phyloP scores from a whole-genome alignment of 2,888 invertebrate genomes.

The Caenorhabditis wallacei region DNA sequence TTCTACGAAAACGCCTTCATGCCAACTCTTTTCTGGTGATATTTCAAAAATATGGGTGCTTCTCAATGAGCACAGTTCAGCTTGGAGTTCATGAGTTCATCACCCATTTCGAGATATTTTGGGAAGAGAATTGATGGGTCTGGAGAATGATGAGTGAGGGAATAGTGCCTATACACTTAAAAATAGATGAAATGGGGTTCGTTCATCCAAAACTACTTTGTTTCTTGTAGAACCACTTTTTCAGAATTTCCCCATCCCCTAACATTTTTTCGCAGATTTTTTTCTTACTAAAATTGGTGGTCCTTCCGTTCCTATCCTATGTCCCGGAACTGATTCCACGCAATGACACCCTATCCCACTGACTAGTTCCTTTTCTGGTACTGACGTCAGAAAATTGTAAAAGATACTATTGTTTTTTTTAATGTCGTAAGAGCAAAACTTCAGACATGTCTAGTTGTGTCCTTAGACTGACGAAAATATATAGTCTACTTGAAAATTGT shows the following conservation, averaged over 20 bases:
- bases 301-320: constrained; percentile 1
- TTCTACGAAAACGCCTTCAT: constrained; percentile 23
- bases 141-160: constrained; percentile 6
- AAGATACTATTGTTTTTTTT: constrained; percentile 6
- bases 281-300: background rate
- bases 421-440: background rate
- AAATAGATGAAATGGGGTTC: constrained; percentile 14
- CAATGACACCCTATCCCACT: constrained; percentile 24
- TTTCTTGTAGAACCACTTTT: background rate
- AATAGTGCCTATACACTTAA: constrained; percentile 1
- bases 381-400: constrained; percentile 41
- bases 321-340: constrained; percentile 17
- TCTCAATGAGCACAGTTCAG: constrained; percentile 4
- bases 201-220: background rate
- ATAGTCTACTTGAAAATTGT: constrained; percentile 16
- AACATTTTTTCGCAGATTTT: background rate
- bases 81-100: background rate
- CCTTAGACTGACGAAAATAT: constrained; percentile 12
- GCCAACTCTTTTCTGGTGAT: background rate
- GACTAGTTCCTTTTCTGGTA: constrained; percentile 14
- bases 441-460: background rate
- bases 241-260: background rate
- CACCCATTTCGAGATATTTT: background rate
- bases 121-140: constrained; percentile 1
- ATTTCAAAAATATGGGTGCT: constrained; percentile 10